Evolutionary conservation across 53 echinoderm and acorn worm genomes (phyloP), one percentile per base, ranked within the genome.

Genomic region (Hippasteria phrygiana): DNA sequence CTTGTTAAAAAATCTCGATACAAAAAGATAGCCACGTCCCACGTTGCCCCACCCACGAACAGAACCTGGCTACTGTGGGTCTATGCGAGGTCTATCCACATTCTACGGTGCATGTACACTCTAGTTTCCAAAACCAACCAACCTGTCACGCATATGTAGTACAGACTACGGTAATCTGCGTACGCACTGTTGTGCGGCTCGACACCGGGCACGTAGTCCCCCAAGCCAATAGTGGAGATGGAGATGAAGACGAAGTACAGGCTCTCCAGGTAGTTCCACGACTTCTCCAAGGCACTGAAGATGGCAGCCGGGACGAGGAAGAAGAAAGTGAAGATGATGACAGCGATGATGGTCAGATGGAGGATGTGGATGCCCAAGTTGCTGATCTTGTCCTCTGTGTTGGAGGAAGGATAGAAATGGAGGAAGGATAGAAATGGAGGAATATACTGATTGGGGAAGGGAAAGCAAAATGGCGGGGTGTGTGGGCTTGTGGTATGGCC

Each of bases 171-270:
- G 39, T 85, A 65, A 24, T 88, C 75, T 51, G 31, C 50, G 38
- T 94, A 94, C 13, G 72, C 22, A 24, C 88, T 88, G 6, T 86
- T 20, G 33, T 89, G 29, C 2, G 80, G 78, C 10, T 91, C 73
- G 74, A 66, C 78, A 5, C 84, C 98, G 7, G 98, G 98, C 6
- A 96, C 95, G 80, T 93, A 98, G 87, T 98, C 98, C 20, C 98
- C 98, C 37, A 98, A 83, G 13, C 98, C 98, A 24, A 98, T 92
- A 32, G 98, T 98, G 32, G 98, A 96, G 48, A 96, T 88, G 40
- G 98, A 95, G 51, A 98, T 96, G 71, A 96, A 95, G 20, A 93
- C 92, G 66, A 98, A 98, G 42, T 98, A 98, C 36, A 98, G 88
- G 48, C 94, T 91, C 63, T 98, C 95, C 17, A 98, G 83, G 74